phyloP scores from a whole-genome alignment of 2,888 invertebrate species.

The Thymelicus lineola region DNA sequence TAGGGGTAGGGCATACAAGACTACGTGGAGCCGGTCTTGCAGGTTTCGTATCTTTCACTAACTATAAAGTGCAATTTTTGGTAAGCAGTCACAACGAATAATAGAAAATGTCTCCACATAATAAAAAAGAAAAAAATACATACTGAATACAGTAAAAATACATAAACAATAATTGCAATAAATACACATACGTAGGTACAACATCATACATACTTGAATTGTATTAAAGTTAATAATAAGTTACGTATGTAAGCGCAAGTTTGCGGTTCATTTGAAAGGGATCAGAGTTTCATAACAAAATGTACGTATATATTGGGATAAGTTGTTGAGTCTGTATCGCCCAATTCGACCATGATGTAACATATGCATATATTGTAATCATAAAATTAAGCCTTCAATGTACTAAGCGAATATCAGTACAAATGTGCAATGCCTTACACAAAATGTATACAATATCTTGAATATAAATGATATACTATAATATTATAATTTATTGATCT shows the following conservation, averaged over 20 bases:
- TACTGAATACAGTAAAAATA: no score
- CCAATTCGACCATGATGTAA: slow-evolving; percentile 29
- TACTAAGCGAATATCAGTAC: not conserved
- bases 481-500: not conserved
- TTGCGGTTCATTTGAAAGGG: slow-evolving; percentile 29
- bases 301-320: slow-evolving; percentile 11
- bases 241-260: slow-evolving; percentile 18
- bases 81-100: no score
- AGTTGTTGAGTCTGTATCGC: slow-evolving; percentile 20
- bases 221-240: slow-evolving; percentile 24
- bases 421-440: not conserved
- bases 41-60: no score
- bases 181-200: slow-evolving; percentile 7
- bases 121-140: no score
- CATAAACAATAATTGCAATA: slow-evolving; percentile 12
- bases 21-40: no score
- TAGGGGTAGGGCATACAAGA: no score
- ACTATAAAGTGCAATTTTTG: no score
- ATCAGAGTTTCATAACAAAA: slow-evolving; percentile 34
- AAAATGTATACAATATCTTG: not conserved
- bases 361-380: slow-evolving; percentile 13
- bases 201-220: slow-evolving; percentile 24
- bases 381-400: slow-evolving; percentile 14
- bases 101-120: no score
- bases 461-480: not conserved